Evolutionary conservation across 2,888 invertebrate genomes (phyloP), one percentile per base, ranked within the genome.

Genomic region (Lutraria lutraria): DNA sequence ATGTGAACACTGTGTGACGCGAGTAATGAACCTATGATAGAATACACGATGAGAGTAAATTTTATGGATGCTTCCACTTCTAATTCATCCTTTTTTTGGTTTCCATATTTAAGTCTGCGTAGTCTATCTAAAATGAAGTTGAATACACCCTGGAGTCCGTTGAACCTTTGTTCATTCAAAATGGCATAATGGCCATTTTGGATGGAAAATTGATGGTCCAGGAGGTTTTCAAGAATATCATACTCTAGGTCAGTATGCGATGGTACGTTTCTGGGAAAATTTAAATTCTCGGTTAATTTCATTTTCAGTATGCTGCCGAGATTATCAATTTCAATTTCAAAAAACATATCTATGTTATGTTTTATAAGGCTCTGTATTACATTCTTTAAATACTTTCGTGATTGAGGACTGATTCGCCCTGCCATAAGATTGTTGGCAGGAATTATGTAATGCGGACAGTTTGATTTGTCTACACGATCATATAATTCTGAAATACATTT

Each of bases 371-470:
- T 15, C 19, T 19, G 15, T 63, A 63, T 6, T 63, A 21, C 10
- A 19, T 52, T n/a, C 12, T 53, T n/a, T 8, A 81, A 53, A 13
- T 54, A 4, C n/a, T 10, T 6, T 53, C 53, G 52, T 21, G 4
- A 3, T 53, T 52, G 4, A 53, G 15, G 3, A 8, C 25, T 43
- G 43, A 81, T 53, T 53, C 43, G 21, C 25, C 54, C 54, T 16
- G 25, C 52, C 81, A 81, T 81, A 2, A 81, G 25, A 31, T 81
- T 81, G 81, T 81, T 81, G 15, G 13, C 81, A 56, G 54, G 81
- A 54, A 56, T 56, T 16, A 81, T 81, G 31, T 52, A 81, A 54
- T 81, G 81, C 16, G 81, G 81, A 81, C 81, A 81, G n/a, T 56
- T 81, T 81, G 16, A 2, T 56, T 56, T n/a, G 0, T 8, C 15